Percentiles rank a stretch among this genome's conserved stretches.
phyloP scores from a whole-genome alignment of 2,797 vertebrate species.

The Epinephelus malabaricus region DNA sequence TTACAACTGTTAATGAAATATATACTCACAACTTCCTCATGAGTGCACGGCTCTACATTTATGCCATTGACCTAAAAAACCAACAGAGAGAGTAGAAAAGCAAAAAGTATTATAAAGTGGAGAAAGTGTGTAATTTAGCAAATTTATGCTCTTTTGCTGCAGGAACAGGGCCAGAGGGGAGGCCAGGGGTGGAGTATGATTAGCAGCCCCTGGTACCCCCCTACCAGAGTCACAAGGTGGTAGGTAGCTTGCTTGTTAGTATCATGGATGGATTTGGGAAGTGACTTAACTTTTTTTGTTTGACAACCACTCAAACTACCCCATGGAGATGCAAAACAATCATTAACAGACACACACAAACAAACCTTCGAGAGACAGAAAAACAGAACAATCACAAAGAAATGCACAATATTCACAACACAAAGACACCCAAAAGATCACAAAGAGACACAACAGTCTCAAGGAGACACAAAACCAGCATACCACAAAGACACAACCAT shows the following conservation, averaged over 20 bases:
- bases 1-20: slow-evolving; percentile 39
- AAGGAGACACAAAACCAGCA: background rate
- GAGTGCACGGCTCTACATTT: slow-evolving; percentile 92
- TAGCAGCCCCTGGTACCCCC: background rate
- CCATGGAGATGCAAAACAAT: too few relatives aligned
- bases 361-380: background rate
- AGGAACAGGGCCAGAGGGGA: background rate
- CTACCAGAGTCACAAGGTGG: background rate
- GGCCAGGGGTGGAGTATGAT: background rate
- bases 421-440: background rate
- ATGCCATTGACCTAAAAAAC: slow-evolving; percentile 94
- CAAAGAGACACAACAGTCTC: background rate
- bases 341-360: background rate
- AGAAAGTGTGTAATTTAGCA: background rate
- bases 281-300: too few relatives aligned
- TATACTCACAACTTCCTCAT: slow-evolving; percentile 96
- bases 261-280: background rate
- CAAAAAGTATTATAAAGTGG: slow-evolving; percentile 7
- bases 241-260: background rate
- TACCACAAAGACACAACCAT: background rate
- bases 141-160: background rate
- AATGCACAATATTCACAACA: background rate
- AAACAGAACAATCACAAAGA: background rate
- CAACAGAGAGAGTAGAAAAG: slow-evolving; percentile 33
- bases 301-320: too few relatives aligned